Percentiles rank a stretch among this genome's conserved stretches.
phyloP scores from a whole-genome alignment of 2,888 invertebrate species.

The Ptilodon capucinus region DNA sequence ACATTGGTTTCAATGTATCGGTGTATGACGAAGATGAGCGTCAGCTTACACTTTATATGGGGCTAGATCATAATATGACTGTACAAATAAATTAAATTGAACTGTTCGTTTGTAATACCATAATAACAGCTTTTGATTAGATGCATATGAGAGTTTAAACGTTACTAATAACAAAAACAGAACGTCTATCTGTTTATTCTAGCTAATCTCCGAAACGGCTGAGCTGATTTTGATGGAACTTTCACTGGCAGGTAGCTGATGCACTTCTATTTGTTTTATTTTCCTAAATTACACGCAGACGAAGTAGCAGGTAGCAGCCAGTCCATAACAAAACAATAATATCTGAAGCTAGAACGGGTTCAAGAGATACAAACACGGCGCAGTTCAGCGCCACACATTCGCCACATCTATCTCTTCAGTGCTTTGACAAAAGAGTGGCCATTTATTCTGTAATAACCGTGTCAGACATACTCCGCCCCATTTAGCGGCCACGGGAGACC shows the following conservation, averaged over 20 bases:
- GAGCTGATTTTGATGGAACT: no score
- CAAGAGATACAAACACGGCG: neutral
- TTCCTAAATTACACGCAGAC: no score
- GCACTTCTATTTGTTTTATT: no score
- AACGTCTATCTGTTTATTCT: no score
- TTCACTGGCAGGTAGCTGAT: no score
- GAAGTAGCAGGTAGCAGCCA: no score
- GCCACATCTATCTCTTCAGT: neutral
- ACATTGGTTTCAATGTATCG: slow-evolving; percentile 19
- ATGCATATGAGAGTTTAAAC: no score
- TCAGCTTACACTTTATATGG: neutral
- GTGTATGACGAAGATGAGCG: neutral
- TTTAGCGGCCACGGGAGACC: slow-evolving; percentile 27
- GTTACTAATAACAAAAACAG: no score
- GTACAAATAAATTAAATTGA: no score
- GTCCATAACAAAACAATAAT: neutral
- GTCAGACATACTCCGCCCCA: slow-evolving; percentile 20
- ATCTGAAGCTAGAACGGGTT: neutral
- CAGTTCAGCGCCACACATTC: neutral
- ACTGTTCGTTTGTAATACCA: no score
- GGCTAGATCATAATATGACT: neutral
- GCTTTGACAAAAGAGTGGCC: neutral
- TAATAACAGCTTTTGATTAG: no score
- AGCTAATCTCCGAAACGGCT: no score
- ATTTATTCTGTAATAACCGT: slow-evolving; percentile 8